Evolutionary conservation across 2,888 invertebrate genomes (phyloP).

Genomic region (Sinelater perroti): DNA sequence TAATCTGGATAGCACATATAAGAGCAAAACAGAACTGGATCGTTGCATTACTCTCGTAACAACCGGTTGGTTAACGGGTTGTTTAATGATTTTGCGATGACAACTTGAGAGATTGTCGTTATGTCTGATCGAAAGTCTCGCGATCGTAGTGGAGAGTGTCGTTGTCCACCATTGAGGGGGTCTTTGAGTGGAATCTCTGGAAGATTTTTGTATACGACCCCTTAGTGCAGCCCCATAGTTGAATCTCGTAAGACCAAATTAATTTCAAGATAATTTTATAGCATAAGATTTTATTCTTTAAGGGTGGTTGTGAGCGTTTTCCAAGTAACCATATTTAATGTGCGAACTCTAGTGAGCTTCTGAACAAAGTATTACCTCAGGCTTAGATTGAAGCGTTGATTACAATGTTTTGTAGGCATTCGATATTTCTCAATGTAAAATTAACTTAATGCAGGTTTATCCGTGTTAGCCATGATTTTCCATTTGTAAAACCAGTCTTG

Average conservation of each 20-base stretch:
- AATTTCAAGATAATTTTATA: background rate
- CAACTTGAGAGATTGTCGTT: background rate
- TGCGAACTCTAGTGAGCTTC: background rate
- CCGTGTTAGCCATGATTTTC: background rate
- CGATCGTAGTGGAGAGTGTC: background rate
- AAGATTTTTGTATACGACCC: no score
- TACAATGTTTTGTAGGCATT: background rate
- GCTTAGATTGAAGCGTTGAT: background rate
- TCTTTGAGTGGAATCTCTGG: background rate
- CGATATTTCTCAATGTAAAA: background rate
- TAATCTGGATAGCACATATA: no score
- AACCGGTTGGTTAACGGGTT: no score
- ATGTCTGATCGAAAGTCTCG: background rate
- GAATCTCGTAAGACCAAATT: no score
- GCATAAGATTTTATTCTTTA: background rate
- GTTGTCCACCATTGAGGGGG: background rate
- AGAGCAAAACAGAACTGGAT: no score
- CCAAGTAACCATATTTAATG: no score
- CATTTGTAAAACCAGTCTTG: constrained; percentile 5
- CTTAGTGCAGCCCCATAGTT: background rate
- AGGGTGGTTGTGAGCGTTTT: background rate
- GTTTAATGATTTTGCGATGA: no score
- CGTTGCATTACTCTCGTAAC: no score
- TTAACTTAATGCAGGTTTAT: background rate
- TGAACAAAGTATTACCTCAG: background rate